Base-by-base conservation (phyloP, 2,888 invertebrate genomes). In the Adelognathus sp. region DNA sequence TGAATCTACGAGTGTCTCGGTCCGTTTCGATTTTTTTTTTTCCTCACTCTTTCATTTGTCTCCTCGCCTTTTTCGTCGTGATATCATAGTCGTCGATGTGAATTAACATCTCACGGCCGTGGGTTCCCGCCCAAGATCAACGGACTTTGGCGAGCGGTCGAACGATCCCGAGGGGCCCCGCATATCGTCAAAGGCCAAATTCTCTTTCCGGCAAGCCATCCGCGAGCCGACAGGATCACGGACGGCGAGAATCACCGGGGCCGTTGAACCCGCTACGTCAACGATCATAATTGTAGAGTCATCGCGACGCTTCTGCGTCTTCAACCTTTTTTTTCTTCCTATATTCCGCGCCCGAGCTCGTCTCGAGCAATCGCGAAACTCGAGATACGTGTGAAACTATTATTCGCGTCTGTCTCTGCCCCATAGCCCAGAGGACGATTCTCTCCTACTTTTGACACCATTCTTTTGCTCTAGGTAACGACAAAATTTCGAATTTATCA, bases 61-160 rank as follows among this genome's bases (percentile, higher is more conserved):
- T 14, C 52, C 31, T 50, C 31, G 29, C 56, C 14, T 36, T 27
- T 60, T 66, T 67, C 60, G 18, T 36, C 50, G 52, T 2, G 66
- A 41, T 24, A 29, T 63, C 52, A 16, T 63, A 31, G 21, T 70
- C 64, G 24, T 33, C 29, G 27, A 52, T 50, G 27, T 63, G 58
- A 74, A 46, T 52, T 52, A 61, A 44, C 31, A 27, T 52, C 69
- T 71, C 67, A 69, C 72, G 60, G 64, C 39, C 64, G 52, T 46
- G 64, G 76, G n/a, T n/a, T n/a, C n/a, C n/a, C n/a, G n/a, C n/a
- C 60, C 64, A 73, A 70, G 78, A 76, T 66, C 72, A 61, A 76
- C 54, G 74, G 39, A 76, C 69, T 76, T 63, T 70, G 29, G 31
- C 16, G 54, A 56, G 29, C n/a, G 63, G 50, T 5, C 24, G 39